Evolutionary conservation across 2,113 vertebrate species (phyloP).

Genomic region (Passer montanus): DNA sequence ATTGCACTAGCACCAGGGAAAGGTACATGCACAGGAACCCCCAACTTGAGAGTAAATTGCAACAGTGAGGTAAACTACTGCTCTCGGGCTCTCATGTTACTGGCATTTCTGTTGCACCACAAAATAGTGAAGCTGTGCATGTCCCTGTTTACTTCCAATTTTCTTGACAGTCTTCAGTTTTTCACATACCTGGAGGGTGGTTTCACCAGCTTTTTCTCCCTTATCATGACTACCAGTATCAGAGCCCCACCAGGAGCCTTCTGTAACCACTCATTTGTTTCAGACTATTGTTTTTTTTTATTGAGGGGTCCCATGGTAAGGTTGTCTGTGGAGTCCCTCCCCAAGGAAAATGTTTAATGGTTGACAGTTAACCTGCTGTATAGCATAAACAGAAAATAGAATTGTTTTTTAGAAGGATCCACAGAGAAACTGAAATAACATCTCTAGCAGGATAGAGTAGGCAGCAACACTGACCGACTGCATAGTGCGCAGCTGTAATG

Average conservation of each 20-base stretch:
- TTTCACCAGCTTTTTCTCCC: slow-evolving; percentile 15
- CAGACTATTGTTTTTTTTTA: neutral
- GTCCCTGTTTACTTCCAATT: slow-evolving; percentile 27
- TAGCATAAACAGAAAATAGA: neutral
- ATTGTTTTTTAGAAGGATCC: neutral
- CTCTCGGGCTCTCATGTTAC: slow-evolving; percentile 28
- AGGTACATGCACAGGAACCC: neutral
- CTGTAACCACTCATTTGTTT: neutral
- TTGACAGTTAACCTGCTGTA: neutral
- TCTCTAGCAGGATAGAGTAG: neutral
- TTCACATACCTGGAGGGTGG: neutral
- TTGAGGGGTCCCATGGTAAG: neutral
- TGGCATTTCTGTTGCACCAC: neutral
- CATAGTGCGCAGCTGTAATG: neutral
- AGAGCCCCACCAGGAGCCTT: neutral
- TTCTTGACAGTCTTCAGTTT: neutral
- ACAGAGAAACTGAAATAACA: neutral
- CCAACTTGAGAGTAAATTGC: slow-evolving; percentile 24
- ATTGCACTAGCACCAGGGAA: slow-evolving; percentile 20
- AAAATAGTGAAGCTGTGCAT: neutral
- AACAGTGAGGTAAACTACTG: slow-evolving; percentile 1
- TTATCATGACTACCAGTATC: neutral
- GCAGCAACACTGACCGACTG: accelerated
- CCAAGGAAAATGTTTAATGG: neutral
- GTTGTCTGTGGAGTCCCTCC: neutral